Conservation (phyloP, 1,140 invertebrate genomes). For the Rhagoletis pomonella region DNA sequence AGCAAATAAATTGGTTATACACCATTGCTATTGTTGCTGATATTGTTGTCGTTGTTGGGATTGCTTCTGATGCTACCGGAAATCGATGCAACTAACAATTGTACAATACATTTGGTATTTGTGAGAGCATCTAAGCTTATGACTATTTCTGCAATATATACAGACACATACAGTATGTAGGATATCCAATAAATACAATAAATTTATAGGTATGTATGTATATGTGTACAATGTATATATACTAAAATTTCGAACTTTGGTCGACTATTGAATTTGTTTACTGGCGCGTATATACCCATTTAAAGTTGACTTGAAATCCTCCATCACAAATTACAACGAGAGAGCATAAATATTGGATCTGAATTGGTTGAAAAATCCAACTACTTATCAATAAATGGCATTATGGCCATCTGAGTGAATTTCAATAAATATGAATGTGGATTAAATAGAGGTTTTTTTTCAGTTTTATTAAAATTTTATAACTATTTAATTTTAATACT, state of each 20-base stretch:
- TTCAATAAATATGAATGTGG: background rate
- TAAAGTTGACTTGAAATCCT: constrained; percentile 21
- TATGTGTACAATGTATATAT: background rate
- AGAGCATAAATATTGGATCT: background rate
- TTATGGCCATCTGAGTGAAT: background rate
- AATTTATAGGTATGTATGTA: background rate
- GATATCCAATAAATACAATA: no score
- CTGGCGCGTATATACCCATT: constrained; percentile 27
- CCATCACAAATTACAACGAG: constrained; percentile 18
- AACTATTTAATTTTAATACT: background rate
- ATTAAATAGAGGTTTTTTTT: background rate
- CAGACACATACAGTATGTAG: no score
- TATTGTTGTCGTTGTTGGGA: background rate
- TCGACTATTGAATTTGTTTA: constrained; percentile 48
- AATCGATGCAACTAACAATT: constrained; percentile 51
- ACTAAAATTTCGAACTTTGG: background rate
- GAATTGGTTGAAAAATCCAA: background rate
- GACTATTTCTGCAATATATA: no score
- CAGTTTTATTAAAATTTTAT: background rate
- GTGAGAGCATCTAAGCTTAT: background rate
- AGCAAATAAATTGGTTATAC: constrained; percentile 36
- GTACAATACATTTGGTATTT: constrained; percentile 20
- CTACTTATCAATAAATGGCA: background rate
- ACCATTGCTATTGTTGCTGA: background rate
- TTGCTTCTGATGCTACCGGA: constrained; percentile 13